These are phyloP conservation scores for Penaeus vannamei DNA, from an alignment of 1,140 invertebrate genomes.

Conservation along the genomic window DNA sequence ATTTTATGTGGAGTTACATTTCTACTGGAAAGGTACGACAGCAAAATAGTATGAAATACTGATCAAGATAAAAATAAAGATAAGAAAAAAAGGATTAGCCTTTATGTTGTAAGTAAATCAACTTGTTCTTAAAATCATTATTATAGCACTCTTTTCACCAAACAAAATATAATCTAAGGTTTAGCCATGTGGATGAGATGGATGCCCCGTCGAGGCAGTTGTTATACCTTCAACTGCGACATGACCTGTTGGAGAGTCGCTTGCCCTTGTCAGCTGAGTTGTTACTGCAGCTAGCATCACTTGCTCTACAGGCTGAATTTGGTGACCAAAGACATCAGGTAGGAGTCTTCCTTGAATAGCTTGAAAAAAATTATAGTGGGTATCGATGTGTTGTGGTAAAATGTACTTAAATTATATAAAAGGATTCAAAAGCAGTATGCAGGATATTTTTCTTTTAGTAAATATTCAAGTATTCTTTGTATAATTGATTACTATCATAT, in stretches of 20 bases:
- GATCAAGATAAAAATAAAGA: too few species aligned
- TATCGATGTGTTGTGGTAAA: neutral
- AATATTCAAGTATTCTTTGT: too few species aligned
- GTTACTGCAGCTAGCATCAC: constrained; percentile 29
- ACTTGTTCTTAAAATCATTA: too few species aligned
- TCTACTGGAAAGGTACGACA: too few species aligned
- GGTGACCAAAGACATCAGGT: constrained; percentile 52
- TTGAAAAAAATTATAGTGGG: neutral
- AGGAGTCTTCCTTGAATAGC: neutral
- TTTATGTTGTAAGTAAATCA: too few species aligned
- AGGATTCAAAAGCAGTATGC: too few species aligned
- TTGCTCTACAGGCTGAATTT: constrained; percentile 58
- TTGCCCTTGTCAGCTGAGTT: constrained; percentile 7
- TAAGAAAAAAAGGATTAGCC: too few species aligned
- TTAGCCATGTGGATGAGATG: constrained; percentile 24
- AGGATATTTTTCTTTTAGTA: too few species aligned
- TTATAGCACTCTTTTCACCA: neutral
- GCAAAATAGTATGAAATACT: too few species aligned
- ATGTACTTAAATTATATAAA: too few species aligned
- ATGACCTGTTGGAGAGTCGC: constrained; percentile 53
- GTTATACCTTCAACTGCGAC: constrained; percentile 49
- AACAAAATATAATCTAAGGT: neutral
- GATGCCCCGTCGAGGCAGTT: constrained; percentile 13
- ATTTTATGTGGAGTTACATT: too few species aligned
- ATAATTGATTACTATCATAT: too few species aligned